These are phyloP conservation scores for Phaetusa simplex DNA, from an alignment of 2,113 vertebrate genomes.

Conservation along the genomic window DNA sequence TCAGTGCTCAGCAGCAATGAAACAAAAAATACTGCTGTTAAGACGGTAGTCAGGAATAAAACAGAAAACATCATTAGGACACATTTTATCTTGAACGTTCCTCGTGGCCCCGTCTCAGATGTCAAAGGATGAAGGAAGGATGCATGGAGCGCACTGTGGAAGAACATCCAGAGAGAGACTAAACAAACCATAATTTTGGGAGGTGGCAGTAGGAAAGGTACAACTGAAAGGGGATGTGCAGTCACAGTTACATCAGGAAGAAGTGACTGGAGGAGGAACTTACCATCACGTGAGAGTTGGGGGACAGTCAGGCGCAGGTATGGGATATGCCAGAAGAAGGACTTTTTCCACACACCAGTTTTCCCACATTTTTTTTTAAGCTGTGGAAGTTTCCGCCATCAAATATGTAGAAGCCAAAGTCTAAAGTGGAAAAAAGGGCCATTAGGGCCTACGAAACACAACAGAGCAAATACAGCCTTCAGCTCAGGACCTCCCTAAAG, in stretches of 20 bases:
- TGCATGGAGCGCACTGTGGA: accelerated
- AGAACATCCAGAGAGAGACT: not conserved
- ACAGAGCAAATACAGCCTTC: not conserved
- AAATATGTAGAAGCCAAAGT: not conserved
- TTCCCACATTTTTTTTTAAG: not conserved
- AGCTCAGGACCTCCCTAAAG: not conserved
- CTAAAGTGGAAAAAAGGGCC: not conserved
- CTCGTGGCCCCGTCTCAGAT: not conserved
- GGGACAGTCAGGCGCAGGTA: not conserved
- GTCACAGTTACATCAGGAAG: not conserved
- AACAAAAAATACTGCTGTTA: not conserved
- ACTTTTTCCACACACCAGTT: not conserved
- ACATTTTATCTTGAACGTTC: not conserved
- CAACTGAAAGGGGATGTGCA: not conserved
- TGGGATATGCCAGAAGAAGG: not conserved
- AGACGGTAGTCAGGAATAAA: not conserved
- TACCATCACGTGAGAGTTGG: not conserved
- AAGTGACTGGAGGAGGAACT: not conserved
- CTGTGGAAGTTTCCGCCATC: not conserved
- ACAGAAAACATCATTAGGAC: not conserved
- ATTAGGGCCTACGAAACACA: not conserved
- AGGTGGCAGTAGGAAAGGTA: not conserved
- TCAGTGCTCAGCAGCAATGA: not conserved
- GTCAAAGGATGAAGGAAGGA: not conserved
- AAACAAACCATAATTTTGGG: not conserved